These are phyloP conservation scores for Anableps anableps DNA, from an alignment of 2,797 vertebrate genomes.

Conservation along the genomic window DNA sequence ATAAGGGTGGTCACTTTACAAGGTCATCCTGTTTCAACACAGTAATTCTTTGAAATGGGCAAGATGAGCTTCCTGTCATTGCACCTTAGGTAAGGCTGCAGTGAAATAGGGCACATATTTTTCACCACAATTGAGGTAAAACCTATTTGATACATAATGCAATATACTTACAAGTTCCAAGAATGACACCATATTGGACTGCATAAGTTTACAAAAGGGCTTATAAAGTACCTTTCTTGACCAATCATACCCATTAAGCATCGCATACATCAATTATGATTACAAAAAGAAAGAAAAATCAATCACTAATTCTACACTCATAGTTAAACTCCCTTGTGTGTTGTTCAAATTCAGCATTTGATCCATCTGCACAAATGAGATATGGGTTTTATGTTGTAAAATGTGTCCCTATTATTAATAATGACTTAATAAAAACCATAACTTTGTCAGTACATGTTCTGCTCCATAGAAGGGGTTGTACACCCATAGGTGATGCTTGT, in stretches of 20 bases:
- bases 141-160: neutral
- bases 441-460: neutral
- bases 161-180: neutral
- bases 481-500: neutral
- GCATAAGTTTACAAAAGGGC: neutral
- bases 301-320: neutral
- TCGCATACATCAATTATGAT: neutral
- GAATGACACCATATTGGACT: neutral
- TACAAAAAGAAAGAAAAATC: neutral
- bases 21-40: neutral
- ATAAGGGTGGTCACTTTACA: neutral
- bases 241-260: neutral
- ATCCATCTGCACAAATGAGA: neutral
- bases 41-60: too few relatives aligned
- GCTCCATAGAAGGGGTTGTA: neutral
- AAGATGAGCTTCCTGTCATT: neutral
- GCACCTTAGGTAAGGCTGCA: too few relatives aligned
- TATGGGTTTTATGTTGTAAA: neutral
- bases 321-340: neutral
- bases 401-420: neutral
- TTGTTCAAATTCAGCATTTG: neutral
- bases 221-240: constrained; percentile 1
- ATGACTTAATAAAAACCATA: neutral
- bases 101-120: neutral
- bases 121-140: neutral